Percentiles rank a stretch among this genome's conserved stretches.
These are phyloP conservation scores for Enteromius anoplus DNA, from an alignment of 2,797 vertebrate genomes.

Conservation along the genomic window DNA sequence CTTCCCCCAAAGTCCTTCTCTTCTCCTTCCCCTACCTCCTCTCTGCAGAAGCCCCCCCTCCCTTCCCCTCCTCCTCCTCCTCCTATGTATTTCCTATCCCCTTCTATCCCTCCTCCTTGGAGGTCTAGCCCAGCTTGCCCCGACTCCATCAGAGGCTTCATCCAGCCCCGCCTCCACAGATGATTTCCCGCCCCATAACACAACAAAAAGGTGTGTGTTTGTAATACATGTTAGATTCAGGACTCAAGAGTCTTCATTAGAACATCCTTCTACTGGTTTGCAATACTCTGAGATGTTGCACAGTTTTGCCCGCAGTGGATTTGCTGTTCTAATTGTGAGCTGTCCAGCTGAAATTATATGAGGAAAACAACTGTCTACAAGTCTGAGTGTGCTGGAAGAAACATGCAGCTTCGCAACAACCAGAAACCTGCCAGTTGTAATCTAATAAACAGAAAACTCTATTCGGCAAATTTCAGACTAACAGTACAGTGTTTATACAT, in stretches of 20 bases:
- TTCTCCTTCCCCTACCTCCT: too few species aligned
- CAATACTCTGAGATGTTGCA: neutral
- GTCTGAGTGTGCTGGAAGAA: neutral
- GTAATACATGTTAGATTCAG: slow-evolving; percentile 41
- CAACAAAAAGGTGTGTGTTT: slow-evolving; percentile 1
- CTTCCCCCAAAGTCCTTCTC: too few species aligned
- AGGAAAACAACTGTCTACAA: neutral
- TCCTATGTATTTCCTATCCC: too few species aligned
- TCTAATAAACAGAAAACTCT: neutral
- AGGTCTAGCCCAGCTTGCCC: too few species aligned
- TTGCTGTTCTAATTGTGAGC: slow-evolving; percentile 4
- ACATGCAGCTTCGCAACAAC: neutral
- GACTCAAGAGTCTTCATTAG: slow-evolving; percentile 55
- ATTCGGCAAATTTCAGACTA: neutral
- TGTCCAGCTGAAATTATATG: neutral
- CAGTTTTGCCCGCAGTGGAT: neutral
- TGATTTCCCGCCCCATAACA: neutral
- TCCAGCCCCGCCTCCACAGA: too few species aligned
- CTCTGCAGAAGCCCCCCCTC: too few species aligned
- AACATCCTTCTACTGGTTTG: slow-evolving; percentile 12
- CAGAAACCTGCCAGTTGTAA: neutral
- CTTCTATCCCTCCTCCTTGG: too few species aligned
- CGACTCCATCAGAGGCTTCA: too few species aligned
- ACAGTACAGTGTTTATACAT: neutral
- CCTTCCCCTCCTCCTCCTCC: too few species aligned